These are phyloP conservation scores for Heteropelma amictum DNA, from an alignment of 2,888 invertebrate species.

Conservation along the genomic window DNA sequence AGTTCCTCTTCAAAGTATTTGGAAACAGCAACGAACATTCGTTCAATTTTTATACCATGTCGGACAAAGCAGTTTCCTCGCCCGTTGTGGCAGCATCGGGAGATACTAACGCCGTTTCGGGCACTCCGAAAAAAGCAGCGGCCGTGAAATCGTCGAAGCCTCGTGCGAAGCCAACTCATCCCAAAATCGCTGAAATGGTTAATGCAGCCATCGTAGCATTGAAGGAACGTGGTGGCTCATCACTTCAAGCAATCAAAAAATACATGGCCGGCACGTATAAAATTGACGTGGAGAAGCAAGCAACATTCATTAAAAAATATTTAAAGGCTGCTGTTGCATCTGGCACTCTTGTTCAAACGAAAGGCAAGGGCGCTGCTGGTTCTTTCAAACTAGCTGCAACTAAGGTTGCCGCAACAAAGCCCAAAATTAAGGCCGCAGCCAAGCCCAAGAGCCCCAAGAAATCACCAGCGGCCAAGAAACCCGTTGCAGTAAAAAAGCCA, in stretches of 20 bases:
- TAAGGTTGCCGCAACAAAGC: slow-evolving; percentile 42
- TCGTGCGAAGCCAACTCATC: slow-evolving; percentile 77
- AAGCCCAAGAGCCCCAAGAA: slow-evolving; percentile 49
- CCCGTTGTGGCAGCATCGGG: slow-evolving; percentile 41
- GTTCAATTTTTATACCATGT: neutral
- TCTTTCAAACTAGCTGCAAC: slow-evolving; percentile 76
- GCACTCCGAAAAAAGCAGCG: slow-evolving; percentile 59
- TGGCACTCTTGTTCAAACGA: slow-evolving; percentile 79
- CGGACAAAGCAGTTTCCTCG: slow-evolving; percentile 27
- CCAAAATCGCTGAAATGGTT: slow-evolving; percentile 80
- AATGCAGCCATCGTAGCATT: slow-evolving; percentile 79
- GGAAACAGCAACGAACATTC: too few relatives aligned
- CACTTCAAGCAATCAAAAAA: slow-evolving; percentile 81
- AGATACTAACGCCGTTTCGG: slow-evolving; percentile 42
- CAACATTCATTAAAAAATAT: slow-evolving; percentile 81
- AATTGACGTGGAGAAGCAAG: slow-evolving; percentile 80
- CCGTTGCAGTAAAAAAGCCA: slow-evolving; percentile 56
- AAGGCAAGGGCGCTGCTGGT: slow-evolving; percentile 79
- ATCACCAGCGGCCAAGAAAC: slow-evolving; percentile 61
- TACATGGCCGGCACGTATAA: slow-evolving; percentile 81
- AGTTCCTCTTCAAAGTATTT: too few relatives aligned
- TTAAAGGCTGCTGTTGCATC: slow-evolving; percentile 80
- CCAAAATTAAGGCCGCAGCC: slow-evolving; percentile 31
- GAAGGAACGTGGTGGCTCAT: slow-evolving; percentile 81
- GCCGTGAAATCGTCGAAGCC: slow-evolving; percentile 66